Conservation (phyloP, 2,113 vertebrate species). For the Zonotrichia leucophrys region DNA sequence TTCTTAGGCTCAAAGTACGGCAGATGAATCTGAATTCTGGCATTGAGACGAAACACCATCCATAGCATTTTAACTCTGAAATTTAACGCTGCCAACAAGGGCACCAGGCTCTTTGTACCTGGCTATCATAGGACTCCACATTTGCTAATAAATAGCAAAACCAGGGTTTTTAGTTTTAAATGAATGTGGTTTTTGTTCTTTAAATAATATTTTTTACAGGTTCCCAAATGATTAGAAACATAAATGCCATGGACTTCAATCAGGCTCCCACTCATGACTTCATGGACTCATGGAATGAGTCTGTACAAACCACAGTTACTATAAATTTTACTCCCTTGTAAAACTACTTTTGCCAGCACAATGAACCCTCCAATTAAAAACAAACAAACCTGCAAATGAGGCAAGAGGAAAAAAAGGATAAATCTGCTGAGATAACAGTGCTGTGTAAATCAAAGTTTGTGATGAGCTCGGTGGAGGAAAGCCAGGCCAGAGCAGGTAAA, state of each 20-base stretch:
- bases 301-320: neutral
- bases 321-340: neutral
- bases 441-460: neutral
- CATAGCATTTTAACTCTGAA: neutral
- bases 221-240: neutral
- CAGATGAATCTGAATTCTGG: neutral
- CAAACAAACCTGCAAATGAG: neutral
- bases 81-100: neutral
- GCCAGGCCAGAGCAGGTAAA: neutral
- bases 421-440: neutral
- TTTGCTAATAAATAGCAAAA: neutral
- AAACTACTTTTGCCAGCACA: neutral
- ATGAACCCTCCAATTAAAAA: neutral
- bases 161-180: fast-evolving
- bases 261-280: neutral
- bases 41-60: neutral
- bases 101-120: fast-evolving
- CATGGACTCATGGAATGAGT: fast-evolving
- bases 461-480: neutral
- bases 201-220: neutral
- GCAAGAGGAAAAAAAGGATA: neutral
- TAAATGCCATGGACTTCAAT: neutral
- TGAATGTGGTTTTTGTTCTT: neutral
- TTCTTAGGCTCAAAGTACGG: neutral
- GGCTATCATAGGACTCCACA: fast-evolving